Conservation (phyloP, 2,797 vertebrate genomes). For the Cyclura pinguis region DNA sequence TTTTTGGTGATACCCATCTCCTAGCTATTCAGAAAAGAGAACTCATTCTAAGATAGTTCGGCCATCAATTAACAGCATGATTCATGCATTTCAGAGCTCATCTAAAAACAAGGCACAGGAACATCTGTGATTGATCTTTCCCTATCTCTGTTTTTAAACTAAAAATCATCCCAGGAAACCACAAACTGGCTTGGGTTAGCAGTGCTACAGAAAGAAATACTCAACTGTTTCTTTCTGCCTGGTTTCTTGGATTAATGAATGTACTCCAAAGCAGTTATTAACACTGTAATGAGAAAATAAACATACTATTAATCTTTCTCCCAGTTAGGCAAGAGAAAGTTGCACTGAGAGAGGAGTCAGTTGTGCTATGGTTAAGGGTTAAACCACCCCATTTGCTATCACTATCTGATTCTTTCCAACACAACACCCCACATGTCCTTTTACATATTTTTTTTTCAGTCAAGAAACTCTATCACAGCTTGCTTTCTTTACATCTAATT, state of each 20-base stretch:
- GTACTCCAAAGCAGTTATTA: neutral
- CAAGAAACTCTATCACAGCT: neutral
- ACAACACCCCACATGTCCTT: neutral
- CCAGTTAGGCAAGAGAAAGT: neutral
- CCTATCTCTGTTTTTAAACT: neutral
- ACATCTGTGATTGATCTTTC: neutral
- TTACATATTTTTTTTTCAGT: neutral
- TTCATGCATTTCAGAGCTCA: neutral
- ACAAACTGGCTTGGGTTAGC: neutral
- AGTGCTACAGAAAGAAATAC: neutral
- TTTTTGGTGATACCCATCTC: neutral
- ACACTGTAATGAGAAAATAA: too few species aligned
- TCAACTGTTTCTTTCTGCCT: neutral
- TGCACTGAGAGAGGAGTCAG: too few species aligned
- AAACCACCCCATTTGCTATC: neutral
- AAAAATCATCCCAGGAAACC: neutral
- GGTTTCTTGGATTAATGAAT: neutral
- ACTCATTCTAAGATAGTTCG: neutral
- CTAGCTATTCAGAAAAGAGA: neutral
- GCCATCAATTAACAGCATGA: neutral
- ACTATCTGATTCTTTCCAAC: neutral
- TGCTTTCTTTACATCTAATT: too few species aligned
- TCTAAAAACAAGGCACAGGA: neutral
- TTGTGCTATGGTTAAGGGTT: too few species aligned
- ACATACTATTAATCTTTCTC: neutral